A percentile compares a stretch with the other conserved stretches of the same genome.
Evolutionary conservation across 53 echinoderm and acorn worm genomes (phyloP).

Genomic region (Patiria pectinifera): DNA sequence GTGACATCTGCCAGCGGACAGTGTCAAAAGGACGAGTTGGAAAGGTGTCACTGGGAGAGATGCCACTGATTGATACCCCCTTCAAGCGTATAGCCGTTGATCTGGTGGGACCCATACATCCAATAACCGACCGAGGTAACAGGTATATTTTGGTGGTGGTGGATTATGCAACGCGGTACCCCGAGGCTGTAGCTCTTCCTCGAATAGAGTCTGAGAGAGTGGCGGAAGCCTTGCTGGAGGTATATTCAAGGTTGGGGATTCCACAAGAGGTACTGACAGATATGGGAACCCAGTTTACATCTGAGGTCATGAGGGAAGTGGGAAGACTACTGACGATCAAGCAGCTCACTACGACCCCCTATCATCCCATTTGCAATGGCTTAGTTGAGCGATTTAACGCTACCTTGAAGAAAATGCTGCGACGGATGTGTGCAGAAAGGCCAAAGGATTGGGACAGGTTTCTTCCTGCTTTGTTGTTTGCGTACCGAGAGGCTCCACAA

Average conservation of each 20-base stretch:
- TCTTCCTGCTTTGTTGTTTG: conserved; percentile 68
- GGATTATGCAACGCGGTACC: conserved; percentile 71
- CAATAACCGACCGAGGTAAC: conserved; percentile 55
- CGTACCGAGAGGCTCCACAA: conserved; percentile 26
- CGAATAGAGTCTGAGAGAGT: conserved; percentile 59
- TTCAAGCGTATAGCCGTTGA: conserved; percentile 68
- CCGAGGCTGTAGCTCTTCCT: conserved; percentile 68
- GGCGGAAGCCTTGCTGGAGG: conserved; percentile 71
- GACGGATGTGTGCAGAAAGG: conserved; percentile 63
- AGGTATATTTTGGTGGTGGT: conserved; percentile 69
- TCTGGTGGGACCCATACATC: conserved; percentile 60
- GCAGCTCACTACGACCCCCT: conserved; percentile 71
- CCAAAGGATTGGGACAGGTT: conserved; percentile 73
- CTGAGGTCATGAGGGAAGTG: conserved; percentile 65
- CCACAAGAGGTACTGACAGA: conserved; percentile 61
- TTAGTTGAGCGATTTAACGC: conserved; percentile 78
- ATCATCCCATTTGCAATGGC: conserved; percentile 77
- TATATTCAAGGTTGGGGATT: conserved; percentile 62
- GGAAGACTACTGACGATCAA: conserved; percentile 56
- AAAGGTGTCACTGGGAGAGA: conserved; percentile 56
- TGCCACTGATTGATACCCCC: conserved; percentile 65
- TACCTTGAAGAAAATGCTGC: conserved; percentile 70
- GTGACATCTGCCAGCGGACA: conserved; percentile 64
- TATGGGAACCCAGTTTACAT: conserved; percentile 74
- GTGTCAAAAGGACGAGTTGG: conserved; percentile 50